Base-by-base conservation (phyloP, 2,888 invertebrate species). In the Brachypalpus laphriformis region DNA sequence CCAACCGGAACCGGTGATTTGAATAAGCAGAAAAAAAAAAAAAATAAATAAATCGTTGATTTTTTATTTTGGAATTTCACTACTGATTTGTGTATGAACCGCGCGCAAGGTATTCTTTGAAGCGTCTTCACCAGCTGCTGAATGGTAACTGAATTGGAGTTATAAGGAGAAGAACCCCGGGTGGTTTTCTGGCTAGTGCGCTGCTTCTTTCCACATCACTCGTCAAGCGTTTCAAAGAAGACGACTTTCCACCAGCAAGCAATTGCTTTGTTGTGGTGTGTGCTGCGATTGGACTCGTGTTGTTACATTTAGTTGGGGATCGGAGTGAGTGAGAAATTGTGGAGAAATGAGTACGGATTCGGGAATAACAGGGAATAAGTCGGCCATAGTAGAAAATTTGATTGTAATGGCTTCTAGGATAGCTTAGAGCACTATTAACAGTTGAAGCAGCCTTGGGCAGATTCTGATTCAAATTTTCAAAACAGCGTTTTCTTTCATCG, bases 201-300 rank as follows among this genome's bases (percentile, higher is more conserved):
- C 63, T 76, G 65, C 47, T 80, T 85, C 85, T 91, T 91, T 91
- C 91, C 91, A 91, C 91, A 91, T 91, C 91, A 90, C 91, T 90
- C 91, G 90, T 90, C 92, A 91, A 91, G 91, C 91, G 91, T 91
- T 91, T 90, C 91, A 89, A 90, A 81, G 75, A 85, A 80, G 70
- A 76, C 72, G 25, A 81, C 81, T 74, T 76, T 81, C 71, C 66
- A 71, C 59, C 40, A 51, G 11, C 34, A 56, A 65, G 31, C 14
- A 68, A 59, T 47, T 2, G 80, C 68, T 89, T 90, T 66, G 68
- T 42, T 76, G 75, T 81, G 63, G 28, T 63, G 68, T 72, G 51
- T 42, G 42, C 51, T 74, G 68, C 18, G 49, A 59, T 49, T 57
- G 37, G 7, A 28, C 6, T 56, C 22, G 20, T 42, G 34, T 51